A percentile compares a stretch with the other conserved stretches of the same genome.
These are phyloP conservation scores for Lateolabrax maculatus DNA, from an alignment of 2,797 vertebrate genomes.

Conservation along the genomic window DNA sequence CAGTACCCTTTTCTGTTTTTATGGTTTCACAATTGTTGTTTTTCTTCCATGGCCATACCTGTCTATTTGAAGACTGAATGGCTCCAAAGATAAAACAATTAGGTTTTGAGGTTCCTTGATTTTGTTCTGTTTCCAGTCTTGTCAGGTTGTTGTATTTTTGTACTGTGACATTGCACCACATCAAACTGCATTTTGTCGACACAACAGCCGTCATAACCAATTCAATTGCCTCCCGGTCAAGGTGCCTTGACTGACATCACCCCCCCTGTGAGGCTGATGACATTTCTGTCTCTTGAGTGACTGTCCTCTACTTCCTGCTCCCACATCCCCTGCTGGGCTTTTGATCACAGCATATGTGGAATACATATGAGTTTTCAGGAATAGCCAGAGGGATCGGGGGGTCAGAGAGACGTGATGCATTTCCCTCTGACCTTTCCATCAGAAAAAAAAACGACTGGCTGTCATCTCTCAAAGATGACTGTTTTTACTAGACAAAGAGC, in stretches of 20 bases:
- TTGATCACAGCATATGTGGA: constrained; percentile 53
- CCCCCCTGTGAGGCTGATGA: constrained; percentile 68
- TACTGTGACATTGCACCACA: constrained; percentile 44
- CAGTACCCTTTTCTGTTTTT: not conserved
- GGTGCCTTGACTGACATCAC: constrained; percentile 68
- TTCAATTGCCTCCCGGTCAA: constrained; percentile 58
- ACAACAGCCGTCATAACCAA: constrained; percentile 62
- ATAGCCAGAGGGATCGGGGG: constrained; percentile 17
- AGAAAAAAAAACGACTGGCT: not conserved
- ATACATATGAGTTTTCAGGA: constrained; percentile 67
- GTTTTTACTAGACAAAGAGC: constrained; percentile 35
- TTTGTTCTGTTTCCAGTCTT: not conserved
- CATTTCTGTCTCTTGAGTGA: constrained; percentile 68
- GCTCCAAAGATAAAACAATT: constrained; percentile 23
- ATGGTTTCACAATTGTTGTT: not conserved
- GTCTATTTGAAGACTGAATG: not conserved
- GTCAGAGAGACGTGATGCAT: constrained; percentile 47
- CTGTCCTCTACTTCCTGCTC: constrained; percentile 52
- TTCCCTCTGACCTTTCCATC: constrained; percentile 60
- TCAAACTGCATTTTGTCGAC: constrained; percentile 63
- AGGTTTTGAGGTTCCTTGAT: constrained; percentile 8
- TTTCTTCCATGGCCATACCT: not conserved
- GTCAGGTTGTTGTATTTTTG: constrained; percentile 9
- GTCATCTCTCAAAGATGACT: constrained; percentile 25
- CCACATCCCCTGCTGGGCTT: constrained; percentile 48